These are phyloP conservation scores for Phenacoccus solenopsis DNA, from an alignment of 1,140 invertebrate genomes.

Conservation along the genomic window DNA sequence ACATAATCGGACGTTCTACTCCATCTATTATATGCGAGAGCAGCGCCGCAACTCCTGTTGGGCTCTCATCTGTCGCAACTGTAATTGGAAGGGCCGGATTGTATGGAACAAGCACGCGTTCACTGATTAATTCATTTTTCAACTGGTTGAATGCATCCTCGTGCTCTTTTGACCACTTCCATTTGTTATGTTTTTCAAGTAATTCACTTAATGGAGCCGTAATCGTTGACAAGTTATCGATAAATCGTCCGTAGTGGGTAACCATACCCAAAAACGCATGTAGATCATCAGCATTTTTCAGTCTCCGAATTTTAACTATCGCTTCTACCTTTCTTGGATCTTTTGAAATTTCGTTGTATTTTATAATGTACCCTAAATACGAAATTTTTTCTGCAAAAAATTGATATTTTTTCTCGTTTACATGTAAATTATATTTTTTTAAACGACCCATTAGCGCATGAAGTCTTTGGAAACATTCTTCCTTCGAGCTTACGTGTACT, in stretches of 20 bases:
- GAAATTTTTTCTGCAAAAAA: slow-evolving; percentile 21
- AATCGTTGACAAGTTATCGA: slow-evolving; percentile 27
- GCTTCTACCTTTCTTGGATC: slow-evolving; percentile 24
- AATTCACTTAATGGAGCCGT: slow-evolving; percentile 22
- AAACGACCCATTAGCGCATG: background rate
- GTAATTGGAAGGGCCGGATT: slow-evolving; percentile 37
- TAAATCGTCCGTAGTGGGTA: slow-evolving; percentile 30
- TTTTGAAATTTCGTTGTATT: background rate
- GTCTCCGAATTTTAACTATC: slow-evolving; percentile 26
- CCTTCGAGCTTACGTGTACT: slow-evolving; percentile 24
- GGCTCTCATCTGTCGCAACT: slow-evolving; percentile 34
- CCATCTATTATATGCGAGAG: slow-evolving; percentile 34
- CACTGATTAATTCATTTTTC: slow-evolving; percentile 24
- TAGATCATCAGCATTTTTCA: slow-evolving; percentile 27
- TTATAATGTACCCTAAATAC: background rate
- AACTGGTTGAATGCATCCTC: slow-evolving; percentile 27
- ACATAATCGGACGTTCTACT: slow-evolving; percentile 36
- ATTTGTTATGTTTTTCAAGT: slow-evolving; percentile 18
- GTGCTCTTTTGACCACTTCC: slow-evolving; percentile 25
- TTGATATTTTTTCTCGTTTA: slow-evolving; percentile 32
- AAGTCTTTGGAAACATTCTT: slow-evolving; percentile 16
- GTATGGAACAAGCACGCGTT: slow-evolving; percentile 31
- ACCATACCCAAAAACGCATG: slow-evolving; percentile 30
- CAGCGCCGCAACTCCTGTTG: slow-evolving; percentile 36
- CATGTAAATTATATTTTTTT: slow-evolving; percentile 20